These are phyloP conservation scores for Willowsia nigromaculata DNA, from an alignment of 2,888 invertebrate species.

Conservation along the genomic window DNA sequence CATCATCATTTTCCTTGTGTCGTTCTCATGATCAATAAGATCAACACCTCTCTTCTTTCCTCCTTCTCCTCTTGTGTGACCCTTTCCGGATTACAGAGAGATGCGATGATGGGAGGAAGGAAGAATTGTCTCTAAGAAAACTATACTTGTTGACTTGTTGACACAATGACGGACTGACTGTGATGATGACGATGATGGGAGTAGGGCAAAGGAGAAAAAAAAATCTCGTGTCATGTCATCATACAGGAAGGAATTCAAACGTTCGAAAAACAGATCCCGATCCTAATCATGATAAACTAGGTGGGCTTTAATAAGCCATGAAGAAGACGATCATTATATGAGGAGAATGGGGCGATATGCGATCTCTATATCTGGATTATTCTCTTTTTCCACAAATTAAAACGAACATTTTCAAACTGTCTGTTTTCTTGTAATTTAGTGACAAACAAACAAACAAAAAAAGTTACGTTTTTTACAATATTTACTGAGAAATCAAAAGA, in stretches of 20 bases:
- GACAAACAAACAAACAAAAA: no score
- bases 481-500: constrained; percentile 19
- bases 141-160: constrained; percentile 48
- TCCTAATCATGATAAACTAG: constrained; percentile 59
- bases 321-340: not conserved
- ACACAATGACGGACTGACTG: constrained; percentile 52
- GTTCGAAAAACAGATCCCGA: not conserved
- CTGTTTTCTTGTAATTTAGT: no score
- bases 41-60: not conserved
- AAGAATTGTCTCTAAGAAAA: constrained; percentile 18
- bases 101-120: no score
- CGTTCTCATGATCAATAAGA: not conserved
- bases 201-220: no score
- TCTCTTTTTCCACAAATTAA: not conserved
- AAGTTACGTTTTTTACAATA: not conserved
- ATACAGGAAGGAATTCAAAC: constrained; percentile 19
- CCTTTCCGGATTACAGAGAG: constrained; percentile 24
- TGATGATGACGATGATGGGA: not conserved
- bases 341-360: not conserved
- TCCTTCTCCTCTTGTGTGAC: constrained; percentile 5
- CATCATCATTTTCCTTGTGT: not conserved
- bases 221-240: not conserved
- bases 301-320: constrained; percentile 52
- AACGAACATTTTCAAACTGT: no score
- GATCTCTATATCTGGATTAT: not conserved